phyloP scores from a whole-genome alignment of 2,888 invertebrate species.

The Orchesella flavescens region DNA sequence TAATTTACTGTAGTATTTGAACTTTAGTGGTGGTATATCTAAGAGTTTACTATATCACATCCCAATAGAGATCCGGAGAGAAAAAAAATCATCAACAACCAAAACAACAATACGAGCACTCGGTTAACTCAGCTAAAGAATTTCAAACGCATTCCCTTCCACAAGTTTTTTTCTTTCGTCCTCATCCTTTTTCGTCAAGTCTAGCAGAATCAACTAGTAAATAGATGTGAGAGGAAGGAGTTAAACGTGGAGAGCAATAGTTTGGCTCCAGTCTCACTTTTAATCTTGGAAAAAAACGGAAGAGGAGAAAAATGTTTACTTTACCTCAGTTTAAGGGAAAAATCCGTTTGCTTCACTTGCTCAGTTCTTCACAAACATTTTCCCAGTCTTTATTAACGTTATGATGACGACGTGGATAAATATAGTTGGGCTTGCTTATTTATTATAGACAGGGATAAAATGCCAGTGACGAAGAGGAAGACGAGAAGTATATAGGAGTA shows the following conservation, averaged over 20 bases:
- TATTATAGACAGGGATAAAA: no score
- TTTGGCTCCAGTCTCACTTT: background rate
- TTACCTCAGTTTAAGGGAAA: slow-evolving; percentile 22
- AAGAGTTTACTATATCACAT: no score
- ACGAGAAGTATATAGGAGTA: no score
- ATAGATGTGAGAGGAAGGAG: background rate
- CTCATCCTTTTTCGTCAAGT: background rate
- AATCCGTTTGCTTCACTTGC: slow-evolving; percentile 3
- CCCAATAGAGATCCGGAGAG: background rate
- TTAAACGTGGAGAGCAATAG: background rate
- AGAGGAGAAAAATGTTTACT: slow-evolving; percentile 3
- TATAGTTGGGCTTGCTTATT: no score
- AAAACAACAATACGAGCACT: background rate
- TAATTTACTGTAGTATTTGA: no score
- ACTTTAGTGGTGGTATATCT: no score
- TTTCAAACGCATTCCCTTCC: background rate
- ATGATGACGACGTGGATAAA: background rate
- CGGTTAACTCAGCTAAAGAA: background rate
- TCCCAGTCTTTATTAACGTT: slow-evolving; percentile 1
- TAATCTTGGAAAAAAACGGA: slow-evolving; percentile 5
- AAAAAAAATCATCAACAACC: slow-evolving; percentile 1
- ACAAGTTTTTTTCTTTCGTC: background rate
- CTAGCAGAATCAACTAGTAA: background rate
- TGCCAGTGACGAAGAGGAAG: background rate
- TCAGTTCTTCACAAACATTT: background rate